phyloP scores from a whole-genome alignment of 1,140 invertebrate genomes.

The Elymnias hypermnestra region DNA sequence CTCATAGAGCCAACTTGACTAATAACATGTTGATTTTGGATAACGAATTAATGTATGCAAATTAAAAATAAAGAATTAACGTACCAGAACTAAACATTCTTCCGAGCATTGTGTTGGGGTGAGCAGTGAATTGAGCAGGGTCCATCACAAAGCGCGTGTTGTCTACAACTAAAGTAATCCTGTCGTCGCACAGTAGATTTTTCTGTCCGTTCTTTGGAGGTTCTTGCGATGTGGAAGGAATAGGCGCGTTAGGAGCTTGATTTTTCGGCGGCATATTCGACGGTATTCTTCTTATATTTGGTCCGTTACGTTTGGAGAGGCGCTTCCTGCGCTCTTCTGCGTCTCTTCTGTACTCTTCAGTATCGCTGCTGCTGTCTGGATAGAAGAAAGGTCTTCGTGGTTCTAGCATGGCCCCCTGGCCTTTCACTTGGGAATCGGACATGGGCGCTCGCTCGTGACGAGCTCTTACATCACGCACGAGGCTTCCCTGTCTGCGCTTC shows the following conservation, averaged over 20 bases:
- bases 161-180: conserved; percentile 94
- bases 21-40: too few species aligned
- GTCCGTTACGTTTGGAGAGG: conserved; percentile 56
- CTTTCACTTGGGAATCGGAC: conserved; percentile 57
- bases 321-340: conserved; percentile 57
- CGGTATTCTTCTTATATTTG: conserved; percentile 36
- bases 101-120: conserved; percentile 96
- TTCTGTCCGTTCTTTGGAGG: conserved; percentile 44
- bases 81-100: conserved; percentile 96
- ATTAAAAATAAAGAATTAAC: conserved; percentile 10
- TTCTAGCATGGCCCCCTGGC: conserved; percentile 63
- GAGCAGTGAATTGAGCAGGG: conserved; percentile 91
- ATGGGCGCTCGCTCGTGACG: conserved; percentile 51
- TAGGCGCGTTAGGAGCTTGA: conserved; percentile 37
- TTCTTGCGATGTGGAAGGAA: conserved; percentile 58
- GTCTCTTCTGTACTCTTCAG: conserved; percentile 59
- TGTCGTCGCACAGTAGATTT: conserved; percentile 79
- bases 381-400: conserved; percentile 54
- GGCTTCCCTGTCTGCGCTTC: conserved; percentile 8
- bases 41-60: too few species aligned
- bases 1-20: too few species aligned
- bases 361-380: conserved; percentile 64
- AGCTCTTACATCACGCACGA: conserved; percentile 58
- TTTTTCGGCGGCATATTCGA: conserved; percentile 49
- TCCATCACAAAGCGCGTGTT: conserved; percentile 95